Evolutionary conservation across 2,888 invertebrate species (phyloP), one percentile per base, ranked within the genome.

Genomic region (Noctua janthe): DNA sequence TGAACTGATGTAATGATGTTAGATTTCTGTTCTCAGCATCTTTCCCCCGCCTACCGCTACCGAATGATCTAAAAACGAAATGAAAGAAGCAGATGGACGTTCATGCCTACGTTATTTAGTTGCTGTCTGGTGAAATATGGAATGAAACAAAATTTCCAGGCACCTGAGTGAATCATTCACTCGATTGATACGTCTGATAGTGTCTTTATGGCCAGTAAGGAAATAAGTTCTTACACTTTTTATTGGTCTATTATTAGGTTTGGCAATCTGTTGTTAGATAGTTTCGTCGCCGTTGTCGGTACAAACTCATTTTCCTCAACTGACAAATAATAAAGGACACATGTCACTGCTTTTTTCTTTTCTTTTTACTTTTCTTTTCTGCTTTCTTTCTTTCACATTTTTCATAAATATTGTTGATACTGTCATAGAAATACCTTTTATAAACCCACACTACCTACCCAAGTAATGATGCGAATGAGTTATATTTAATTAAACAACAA

Each of bases 201-300:
- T 8, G 67, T 43, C n/a, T 69, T 47, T n/a, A 47, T n/a, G 23
- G 43, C 20, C 15, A 23, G 51, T 69, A 23, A 62, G 54, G 47
- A 69, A 76, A 66, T 56, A 83, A n/a, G 39, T 47, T 54, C 20
- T 56, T 51, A 8, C 59, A 71, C 20, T 78, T 81, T 71, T 51
- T 66, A 83, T 66, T 51, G 15, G 17, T 66, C 17, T 15, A 15
- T 71, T 84, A 49, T 62, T 62, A n/a, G n/a, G 35, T 71, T 71
- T 62, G 6, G 6, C 13, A 56, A 72, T 72, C 51, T 67, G 0
- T 15, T 43, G 43, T 51, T 4, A 69, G 2, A 49, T 43, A 54
- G 20, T 23, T 56, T 64, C 13, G 4, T 20, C 1, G 3, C 51
- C 51, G 49, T 51, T 20, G 51, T 10, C 43, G 43, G 20, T 20